A percentile compares a stretch with the other conserved stretches of the same genome.
Conservation (phyloP, 2,888 invertebrate species). For the Tachina fera region DNA sequence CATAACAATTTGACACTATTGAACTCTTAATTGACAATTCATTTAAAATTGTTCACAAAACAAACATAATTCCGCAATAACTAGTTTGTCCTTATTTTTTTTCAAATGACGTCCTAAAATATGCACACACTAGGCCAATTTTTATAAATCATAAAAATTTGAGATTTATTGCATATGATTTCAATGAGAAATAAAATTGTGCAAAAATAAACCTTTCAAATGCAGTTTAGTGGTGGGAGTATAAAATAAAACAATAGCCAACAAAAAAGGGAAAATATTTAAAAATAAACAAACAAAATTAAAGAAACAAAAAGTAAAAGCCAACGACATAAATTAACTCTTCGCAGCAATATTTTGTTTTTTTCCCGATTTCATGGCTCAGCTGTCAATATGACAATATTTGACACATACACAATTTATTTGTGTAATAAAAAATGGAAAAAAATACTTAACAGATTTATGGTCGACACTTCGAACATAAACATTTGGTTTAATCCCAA, state of each 20-base stretch:
- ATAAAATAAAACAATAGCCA: constrained; percentile 19
- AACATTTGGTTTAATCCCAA: constrained; percentile 29
- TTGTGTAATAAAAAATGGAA: constrained; percentile 46
- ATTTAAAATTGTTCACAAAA: constrained; percentile 15
- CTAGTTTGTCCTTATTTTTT: constrained; percentile 43
- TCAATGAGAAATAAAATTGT: constrained; percentile 52
- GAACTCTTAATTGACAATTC: constrained; percentile 13
- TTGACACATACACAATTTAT: constrained; percentile 55
- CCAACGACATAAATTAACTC: constrained; percentile 54
- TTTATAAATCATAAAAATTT: constrained; percentile 60
- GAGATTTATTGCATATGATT: constrained; percentile 64
- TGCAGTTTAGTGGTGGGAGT: constrained; percentile 36
- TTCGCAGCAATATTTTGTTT: constrained; percentile 21
- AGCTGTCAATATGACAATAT: constrained; percentile 60
- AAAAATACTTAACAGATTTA: constrained; percentile 46
- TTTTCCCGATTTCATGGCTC: constrained; percentile 35
- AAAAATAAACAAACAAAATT: constrained; percentile 35
- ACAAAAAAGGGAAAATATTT: constrained; percentile 11
- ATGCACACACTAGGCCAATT: constrained; percentile 3
- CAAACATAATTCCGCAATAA: constrained; percentile 32
- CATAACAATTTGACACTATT: constrained; percentile 53
- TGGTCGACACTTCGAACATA: constrained; percentile 22
- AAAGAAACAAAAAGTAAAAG: constrained; percentile 39
- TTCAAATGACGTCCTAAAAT: constrained; percentile 50
- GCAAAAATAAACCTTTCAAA: constrained; percentile 59